A percentile compares a stretch with the other conserved stretches of the same genome.
Conservation (phyloP, 2,888 invertebrate species). For the Cephus pygmeus region DNA sequence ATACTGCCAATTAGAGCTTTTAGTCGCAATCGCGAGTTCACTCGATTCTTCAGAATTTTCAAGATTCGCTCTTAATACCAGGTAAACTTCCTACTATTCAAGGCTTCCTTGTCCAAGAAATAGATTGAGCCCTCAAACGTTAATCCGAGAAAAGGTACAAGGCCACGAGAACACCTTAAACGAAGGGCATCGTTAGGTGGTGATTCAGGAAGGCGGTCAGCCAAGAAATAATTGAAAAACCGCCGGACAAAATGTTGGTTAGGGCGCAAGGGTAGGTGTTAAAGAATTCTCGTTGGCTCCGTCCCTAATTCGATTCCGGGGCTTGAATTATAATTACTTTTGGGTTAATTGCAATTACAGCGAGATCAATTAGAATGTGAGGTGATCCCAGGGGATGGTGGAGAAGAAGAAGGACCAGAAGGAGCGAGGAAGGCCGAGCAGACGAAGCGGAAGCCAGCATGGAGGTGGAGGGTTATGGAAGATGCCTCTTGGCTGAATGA, state of each 20-base stretch:
- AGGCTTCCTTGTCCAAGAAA: background rate
- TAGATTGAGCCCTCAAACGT: background rate
- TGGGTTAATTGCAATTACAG: constrained; percentile 40
- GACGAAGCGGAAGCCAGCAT: background rate
- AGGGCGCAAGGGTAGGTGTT: background rate
- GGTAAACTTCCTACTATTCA: background rate
- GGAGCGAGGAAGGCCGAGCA: constrained; percentile 14
- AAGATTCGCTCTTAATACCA: background rate
- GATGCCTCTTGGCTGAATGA: background rate
- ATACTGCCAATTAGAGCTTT: background rate
- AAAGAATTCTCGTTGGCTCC: background rate
- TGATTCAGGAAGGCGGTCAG: background rate
- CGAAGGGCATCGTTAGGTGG: no score
- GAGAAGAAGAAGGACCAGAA: background rate
- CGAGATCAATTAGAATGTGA: constrained; percentile 27
- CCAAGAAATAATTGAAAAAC: background rate
- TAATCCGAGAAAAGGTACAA: background rate
- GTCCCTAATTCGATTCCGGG: background rate
- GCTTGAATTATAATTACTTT: constrained; percentile 30
- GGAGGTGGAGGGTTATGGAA: background rate
- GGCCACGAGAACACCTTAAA: background rate
- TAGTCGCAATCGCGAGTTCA: background rate
- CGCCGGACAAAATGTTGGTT: background rate
- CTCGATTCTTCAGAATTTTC: background rate
- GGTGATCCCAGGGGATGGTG: background rate